Conservation (phyloP, 2,888 invertebrate species). For the Heliconius hortense region DNA sequence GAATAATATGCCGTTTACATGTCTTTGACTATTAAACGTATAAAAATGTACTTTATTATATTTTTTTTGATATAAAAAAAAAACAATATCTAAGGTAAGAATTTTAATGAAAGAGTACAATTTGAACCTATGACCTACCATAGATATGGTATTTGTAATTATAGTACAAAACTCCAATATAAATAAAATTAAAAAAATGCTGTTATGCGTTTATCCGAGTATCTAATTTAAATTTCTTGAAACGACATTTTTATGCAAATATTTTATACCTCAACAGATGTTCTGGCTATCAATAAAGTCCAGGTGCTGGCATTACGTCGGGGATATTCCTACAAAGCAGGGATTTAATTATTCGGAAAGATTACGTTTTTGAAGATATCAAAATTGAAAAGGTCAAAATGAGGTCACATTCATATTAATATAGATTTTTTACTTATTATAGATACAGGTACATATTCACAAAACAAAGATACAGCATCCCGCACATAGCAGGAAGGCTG, state of each 20-base stretch:
- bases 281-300: conserved; percentile 48
- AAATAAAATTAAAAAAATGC: background rate
- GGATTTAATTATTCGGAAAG: conserved; percentile 28
- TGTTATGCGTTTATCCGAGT: background rate
- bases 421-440: too few species aligned
- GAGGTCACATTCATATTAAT: background rate
- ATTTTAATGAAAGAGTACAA: too few species aligned
- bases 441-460: too few species aligned
- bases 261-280: conserved; percentile 51
- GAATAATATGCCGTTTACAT: background rate
- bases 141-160: background rate
- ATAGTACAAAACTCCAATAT: background rate
- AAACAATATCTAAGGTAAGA: too few species aligned
- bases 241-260: conserved; percentile 67
- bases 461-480: too few species aligned
- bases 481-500: too few species aligned
- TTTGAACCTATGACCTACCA: background rate
- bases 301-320: conserved; percentile 66
- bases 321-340: conserved; percentile 51
- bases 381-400: background rate
- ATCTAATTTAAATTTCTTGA: conserved; percentile 4
- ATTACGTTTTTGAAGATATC: conserved; percentile 12
- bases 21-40: too few species aligned
- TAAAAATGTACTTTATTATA: too few species aligned
- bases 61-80: too few species aligned